Conservation (phyloP, 2,888 invertebrate species). For the Eupithecia exiguata region DNA sequence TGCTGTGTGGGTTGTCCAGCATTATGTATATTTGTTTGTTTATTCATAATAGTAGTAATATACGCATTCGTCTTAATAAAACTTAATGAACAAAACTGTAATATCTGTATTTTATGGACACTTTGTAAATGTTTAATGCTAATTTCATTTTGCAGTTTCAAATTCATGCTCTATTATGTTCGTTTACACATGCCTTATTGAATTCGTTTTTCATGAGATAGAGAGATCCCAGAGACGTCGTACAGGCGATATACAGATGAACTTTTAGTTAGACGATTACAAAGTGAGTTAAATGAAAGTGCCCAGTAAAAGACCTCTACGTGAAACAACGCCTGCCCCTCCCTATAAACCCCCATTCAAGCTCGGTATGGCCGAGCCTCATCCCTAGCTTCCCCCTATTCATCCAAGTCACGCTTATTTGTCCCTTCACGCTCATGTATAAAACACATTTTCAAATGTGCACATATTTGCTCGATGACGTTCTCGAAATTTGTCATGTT, state of each 20-base stretch:
- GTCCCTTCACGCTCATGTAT: conserved; percentile 46
- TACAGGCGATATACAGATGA: conserved; percentile 38
- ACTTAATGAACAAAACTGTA: not conserved
- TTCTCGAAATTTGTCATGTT: conserved; percentile 53
- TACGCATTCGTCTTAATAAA: not conserved
- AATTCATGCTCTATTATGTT: not conserved
- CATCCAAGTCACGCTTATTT: conserved; percentile 47
- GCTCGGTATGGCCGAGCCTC: conserved; percentile 68
- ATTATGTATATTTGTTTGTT: not conserved
- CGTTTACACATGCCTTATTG: conserved; percentile 14
- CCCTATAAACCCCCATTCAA: conserved; percentile 61
- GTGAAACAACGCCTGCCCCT: conserved; percentile 73
- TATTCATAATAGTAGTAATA: not conserved
- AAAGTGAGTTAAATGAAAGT: conserved; percentile 67
- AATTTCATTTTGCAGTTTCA: not conserved
- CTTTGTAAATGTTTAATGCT: not conserved
- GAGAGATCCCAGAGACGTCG: conserved; percentile 38
- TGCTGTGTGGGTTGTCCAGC: not conserved
- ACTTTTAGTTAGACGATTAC: conserved; percentile 56
- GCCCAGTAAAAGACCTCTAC: conserved; percentile 65
- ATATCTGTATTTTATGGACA: not conserved
- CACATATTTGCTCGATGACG: conserved; percentile 50
- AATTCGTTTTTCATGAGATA: conserved; percentile 33
- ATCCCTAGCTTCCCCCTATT: conserved; percentile 62
- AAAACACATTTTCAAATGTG: conserved; percentile 49